Conservation (phyloP, 2,888 invertebrate genomes). For the Abrostola tripartita region DNA sequence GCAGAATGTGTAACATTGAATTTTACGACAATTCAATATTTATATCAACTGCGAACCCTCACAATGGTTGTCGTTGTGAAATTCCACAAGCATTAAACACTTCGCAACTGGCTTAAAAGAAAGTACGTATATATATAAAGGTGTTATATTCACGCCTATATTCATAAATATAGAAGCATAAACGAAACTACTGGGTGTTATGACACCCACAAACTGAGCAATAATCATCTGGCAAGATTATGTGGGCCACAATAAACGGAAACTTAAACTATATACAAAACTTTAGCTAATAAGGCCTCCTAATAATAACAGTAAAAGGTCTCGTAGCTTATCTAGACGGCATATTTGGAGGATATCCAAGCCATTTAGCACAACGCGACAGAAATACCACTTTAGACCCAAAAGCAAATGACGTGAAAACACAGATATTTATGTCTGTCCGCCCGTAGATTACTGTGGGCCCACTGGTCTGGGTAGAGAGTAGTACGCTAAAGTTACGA, state of each 20-base stretch:
- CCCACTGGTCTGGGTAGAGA: constrained; percentile 50
- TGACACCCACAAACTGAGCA: constrained; percentile 3
- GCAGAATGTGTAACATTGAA: too few species aligned
- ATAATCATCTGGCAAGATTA: constrained; percentile 14
- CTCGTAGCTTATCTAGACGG: constrained; percentile 81
- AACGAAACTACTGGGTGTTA: neutral
- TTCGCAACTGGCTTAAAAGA: neutral
- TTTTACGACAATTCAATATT: too few species aligned
- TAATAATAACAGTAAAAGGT: constrained; percentile 79
- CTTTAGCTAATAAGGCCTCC: constrained; percentile 65
- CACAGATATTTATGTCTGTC: constrained; percentile 71
- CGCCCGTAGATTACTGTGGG: constrained; percentile 58
- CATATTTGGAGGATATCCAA: constrained; percentile 84
- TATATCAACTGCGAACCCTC: too few species aligned
- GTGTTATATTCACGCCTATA: neutral
- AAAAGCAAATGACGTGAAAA: constrained; percentile 82
- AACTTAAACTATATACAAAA: constrained; percentile 64
- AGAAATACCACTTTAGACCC: constrained; percentile 79
- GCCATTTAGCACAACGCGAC: constrained; percentile 80
- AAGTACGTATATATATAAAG: neutral
- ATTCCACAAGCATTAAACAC: too few species aligned
- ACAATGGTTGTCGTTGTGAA: too few species aligned
- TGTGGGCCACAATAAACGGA: constrained; percentile 40
- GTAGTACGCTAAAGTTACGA: constrained; percentile 16
- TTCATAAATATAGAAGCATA: neutral